Evolutionary conservation across 2,797 vertebrate species (phyloP).

Genomic region (Acrossocheilus fasciatus): DNA sequence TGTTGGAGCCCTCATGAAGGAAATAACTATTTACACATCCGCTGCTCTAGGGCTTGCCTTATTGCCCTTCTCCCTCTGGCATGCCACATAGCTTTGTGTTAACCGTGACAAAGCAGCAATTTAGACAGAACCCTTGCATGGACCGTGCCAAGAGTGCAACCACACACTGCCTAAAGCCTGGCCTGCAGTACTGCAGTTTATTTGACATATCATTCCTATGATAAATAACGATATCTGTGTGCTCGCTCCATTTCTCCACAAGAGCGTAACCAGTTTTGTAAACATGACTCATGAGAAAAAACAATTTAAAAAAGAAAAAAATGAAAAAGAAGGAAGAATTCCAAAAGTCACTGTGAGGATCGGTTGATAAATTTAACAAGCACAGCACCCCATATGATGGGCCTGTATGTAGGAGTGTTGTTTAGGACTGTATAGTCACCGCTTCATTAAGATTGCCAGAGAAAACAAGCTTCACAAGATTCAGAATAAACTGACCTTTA

Average conservation of each 20-base stretch:
- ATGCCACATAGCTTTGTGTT: background rate
- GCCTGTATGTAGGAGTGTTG: background rate
- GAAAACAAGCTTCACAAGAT: background rate
- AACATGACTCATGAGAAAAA: background rate
- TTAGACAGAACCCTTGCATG: background rate
- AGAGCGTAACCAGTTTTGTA: background rate
- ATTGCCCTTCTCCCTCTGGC: background rate
- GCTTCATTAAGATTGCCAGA: background rate
- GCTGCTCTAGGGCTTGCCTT: background rate
- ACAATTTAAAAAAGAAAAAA: no score
- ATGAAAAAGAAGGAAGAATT: background rate
- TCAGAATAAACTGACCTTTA: background rate
- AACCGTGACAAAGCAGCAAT: background rate
- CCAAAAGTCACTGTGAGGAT: background rate
- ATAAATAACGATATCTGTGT: background rate
- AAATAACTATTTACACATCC: constrained; percentile 13
- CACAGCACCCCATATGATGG: background rate
- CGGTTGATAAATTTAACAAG: background rate
- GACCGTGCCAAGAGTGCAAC: background rate
- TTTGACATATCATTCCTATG: background rate
- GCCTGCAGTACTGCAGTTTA: background rate
- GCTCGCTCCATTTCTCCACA: background rate
- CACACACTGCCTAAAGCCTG: background rate
- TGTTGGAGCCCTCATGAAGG: background rate
- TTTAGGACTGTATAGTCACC: background rate